Percentiles rank a stretch among this genome's conserved stretches.
phyloP scores from a whole-genome alignment of 37 sponge, comb jelly and placozoan genomes.

The Halisarca cf. caerulea region DNA sequence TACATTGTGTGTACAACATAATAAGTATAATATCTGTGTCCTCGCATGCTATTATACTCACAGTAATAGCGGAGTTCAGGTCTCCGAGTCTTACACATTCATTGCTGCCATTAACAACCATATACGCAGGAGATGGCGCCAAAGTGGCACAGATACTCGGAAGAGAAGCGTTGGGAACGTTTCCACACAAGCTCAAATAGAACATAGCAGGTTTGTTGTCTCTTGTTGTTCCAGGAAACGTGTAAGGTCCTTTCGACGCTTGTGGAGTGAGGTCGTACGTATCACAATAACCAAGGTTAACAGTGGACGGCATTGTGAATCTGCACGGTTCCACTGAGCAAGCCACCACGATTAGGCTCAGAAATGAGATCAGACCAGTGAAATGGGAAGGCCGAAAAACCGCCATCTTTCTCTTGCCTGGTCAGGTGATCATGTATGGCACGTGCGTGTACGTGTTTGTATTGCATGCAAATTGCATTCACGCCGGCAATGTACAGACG shows the following conservation, averaged over 20 bases:
- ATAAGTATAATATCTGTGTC: no score
- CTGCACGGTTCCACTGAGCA: neutral
- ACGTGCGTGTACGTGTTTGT: no score
- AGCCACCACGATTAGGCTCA: no score
- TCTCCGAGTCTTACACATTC: slow-evolving; percentile 33
- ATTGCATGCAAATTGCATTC: no score
- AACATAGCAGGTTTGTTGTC: neutral
- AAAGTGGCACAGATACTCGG: slow-evolving; percentile 21
- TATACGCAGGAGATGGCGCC: slow-evolving; percentile 30
- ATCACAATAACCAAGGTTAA: slow-evolving; percentile 10
- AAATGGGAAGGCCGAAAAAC: no score
- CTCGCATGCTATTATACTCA: no score
- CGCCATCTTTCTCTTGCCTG: no score
- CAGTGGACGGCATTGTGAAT: slow-evolving; percentile 45
- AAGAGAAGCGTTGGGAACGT: slow-evolving; percentile 12
- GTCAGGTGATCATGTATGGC: no score
- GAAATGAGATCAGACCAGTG: no score
- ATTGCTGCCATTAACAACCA: neutral
- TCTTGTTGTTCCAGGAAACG: neutral
- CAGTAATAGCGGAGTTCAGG: slow-evolving; percentile 27
- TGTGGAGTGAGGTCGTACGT: slow-evolving; percentile 34
- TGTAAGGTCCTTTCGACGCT: neutral
- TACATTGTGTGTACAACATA: no score
- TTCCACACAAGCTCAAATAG: slow-evolving; percentile 43
- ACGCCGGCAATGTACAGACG: no score